Percentiles rank a stretch among this genome's conserved stretches.
These are phyloP conservation scores for Azemiops feae DNA, from an alignment of 2,113 vertebrate genomes.

Conservation along the genomic window DNA sequence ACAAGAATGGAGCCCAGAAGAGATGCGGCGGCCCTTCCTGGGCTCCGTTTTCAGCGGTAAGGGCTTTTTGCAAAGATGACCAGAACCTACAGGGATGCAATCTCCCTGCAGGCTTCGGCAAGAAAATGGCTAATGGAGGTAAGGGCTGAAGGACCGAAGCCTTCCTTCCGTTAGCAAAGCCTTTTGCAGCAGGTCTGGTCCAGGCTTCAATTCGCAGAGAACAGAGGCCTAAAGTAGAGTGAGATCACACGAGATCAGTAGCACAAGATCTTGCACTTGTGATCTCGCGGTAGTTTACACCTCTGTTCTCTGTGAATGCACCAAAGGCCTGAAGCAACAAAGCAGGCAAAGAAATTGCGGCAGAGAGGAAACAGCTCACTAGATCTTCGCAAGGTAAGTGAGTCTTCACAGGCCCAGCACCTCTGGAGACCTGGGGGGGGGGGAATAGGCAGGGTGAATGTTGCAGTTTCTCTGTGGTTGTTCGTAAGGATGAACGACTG, in stretches of 20 bases:
- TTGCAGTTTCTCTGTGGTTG: not conserved
- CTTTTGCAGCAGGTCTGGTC: not conserved
- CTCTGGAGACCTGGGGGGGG: not conserved
- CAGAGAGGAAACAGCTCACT: not conserved
- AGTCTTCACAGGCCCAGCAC: not conserved
- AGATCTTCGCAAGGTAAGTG: not conserved
- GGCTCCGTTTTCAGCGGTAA: not conserved
- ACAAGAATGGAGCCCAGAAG: too few species aligned
- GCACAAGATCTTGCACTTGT: not conserved
- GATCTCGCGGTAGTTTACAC: not conserved
- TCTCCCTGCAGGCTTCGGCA: not conserved
- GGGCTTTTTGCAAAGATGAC: not conserved
- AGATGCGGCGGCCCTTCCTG: not conserved
- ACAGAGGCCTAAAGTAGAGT: not conserved
- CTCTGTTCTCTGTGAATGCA: not conserved
- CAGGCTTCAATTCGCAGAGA: not conserved
- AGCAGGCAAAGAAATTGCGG: not conserved
- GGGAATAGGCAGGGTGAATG: not conserved
- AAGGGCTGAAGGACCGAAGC: not conserved
- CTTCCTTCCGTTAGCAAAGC: not conserved
- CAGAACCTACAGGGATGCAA: not conserved
- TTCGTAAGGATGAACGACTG: not conserved
- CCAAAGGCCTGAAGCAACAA: not conserved
- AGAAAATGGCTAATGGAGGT: not conserved
- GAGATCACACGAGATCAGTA: not conserved